A percentile compares a stretch with the other conserved stretches of the same genome.
Conservation (phyloP, 2,888 invertebrate species). For the Lumbricus terrestris region DNA sequence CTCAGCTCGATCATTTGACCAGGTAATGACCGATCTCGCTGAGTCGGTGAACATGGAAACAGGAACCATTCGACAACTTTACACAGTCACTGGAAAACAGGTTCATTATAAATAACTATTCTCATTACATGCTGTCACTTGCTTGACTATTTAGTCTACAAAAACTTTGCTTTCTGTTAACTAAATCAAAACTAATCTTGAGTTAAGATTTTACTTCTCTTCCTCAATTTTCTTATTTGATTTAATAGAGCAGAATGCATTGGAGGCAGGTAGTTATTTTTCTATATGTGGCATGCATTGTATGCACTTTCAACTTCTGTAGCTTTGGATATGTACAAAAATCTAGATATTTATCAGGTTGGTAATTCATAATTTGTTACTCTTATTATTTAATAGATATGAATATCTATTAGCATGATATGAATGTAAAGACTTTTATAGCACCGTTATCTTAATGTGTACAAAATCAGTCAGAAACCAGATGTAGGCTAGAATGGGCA, state of each 20-base stretch:
- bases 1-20: conserved; percentile 86
- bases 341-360: background rate
- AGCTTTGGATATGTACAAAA: background rate
- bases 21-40: conserved; percentile 80
- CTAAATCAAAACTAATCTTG: background rate
- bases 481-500: too few species aligned
- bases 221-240: background rate
- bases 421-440: too few species aligned
- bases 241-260: background rate
- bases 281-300: background rate
- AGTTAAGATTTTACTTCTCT: background rate
- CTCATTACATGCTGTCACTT: too few species aligned
- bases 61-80: conserved; percentile 91
- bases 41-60: conserved; percentile 89
- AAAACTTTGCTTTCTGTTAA: too few species aligned
- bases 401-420: background rate
- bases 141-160: too few species aligned
- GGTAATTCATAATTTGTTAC: background rate
- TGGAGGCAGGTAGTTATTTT: background rate
- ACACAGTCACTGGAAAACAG: conserved; percentile 77
- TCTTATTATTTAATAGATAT: background rate
- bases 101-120: conserved; percentile 63
- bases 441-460: too few species aligned
- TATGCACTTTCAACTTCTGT: background rate
- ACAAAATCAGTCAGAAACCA: too few species aligned